Base-by-base conservation (phyloP, 2,888 invertebrate species). In the Pachliopta kotzebuea region DNA sequence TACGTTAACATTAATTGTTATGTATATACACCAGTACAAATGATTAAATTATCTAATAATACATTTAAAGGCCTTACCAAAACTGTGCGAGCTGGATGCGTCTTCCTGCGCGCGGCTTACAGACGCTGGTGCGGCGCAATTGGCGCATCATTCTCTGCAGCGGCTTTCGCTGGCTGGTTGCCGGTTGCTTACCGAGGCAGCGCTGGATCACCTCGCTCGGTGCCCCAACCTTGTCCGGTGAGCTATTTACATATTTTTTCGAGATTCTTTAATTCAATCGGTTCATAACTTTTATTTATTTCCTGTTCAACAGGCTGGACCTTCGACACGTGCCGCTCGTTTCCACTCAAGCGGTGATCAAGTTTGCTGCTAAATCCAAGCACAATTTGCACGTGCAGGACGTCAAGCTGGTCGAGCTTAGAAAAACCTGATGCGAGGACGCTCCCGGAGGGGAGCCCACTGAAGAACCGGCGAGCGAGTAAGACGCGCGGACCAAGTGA, bases 51-150 rank as follows among this genome's bases (percentile, higher is more conserved):
- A 37, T 37, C 11, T 37, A 37, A 11, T 37, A 14, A 37, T 14
- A 4, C 37, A 14, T 52, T 23, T 56, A 29, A 95, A 97, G 88
- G 96, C 96, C 69, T 80, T 97, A 63, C 96, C 96, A 0, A 93
- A 93, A 74, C 90, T 98, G 62, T 93, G 93, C 64, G 94, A 94
- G 71, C 86, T 98, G 72, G 96, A 97, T 87, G 92, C 98, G 72
- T 94, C 97, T 69, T 96, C 96, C 63, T 98, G 98, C 85, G 95
- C 96, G 65, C 94, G 97, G 26, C 94, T 98, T 52, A 97, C 97
- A 0, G 98, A 98, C 84, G 96, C 97, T 17, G 98, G 98, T 56
- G 96, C 98, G 58, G 97, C 97, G 29, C 97, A 97, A 84, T 92
- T 98, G 55, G 95, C 96, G 60, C 95, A 96, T 67, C 94, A 95